These are phyloP conservation scores for Holocentrus rufus DNA, from an alignment of 2,797 vertebrate genomes.

Conservation along the genomic window DNA sequence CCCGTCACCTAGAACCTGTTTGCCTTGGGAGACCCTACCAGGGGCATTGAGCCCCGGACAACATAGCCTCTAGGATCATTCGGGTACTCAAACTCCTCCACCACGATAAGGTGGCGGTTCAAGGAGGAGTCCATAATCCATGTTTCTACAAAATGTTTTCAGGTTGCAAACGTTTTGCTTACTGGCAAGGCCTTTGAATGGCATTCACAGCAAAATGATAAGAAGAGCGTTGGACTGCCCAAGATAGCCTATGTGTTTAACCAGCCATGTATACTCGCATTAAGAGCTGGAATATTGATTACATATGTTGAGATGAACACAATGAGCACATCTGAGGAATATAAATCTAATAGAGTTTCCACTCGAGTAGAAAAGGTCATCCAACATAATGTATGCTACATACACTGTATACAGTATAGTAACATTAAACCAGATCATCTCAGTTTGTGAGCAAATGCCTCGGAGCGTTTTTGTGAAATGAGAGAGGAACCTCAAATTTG, in stretches of 20 bases:
- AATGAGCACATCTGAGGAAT: conserved; percentile 4
- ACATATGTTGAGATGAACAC: conserved; percentile 32
- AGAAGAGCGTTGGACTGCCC: conserved; percentile 28
- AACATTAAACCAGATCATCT: neutral
- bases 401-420: neutral
- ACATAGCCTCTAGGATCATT: too few relatives aligned
- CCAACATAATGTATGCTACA: neutral
- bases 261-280: conserved; percentile 29
- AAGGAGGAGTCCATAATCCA: conserved; percentile 3
- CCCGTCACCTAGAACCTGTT: too few relatives aligned
- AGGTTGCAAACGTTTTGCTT: conserved; percentile 37
- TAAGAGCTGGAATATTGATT: conserved; percentile 18
- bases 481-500: conserved; percentile 37
- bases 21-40: too few relatives aligned
- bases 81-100: too few relatives aligned
- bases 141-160: conserved; percentile 43
- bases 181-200: conserved; percentile 51
- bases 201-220: conserved; percentile 44
- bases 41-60: too few relatives aligned
- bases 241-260: conserved; percentile 36
- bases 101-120: too few relatives aligned
- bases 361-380: conserved; percentile 29
- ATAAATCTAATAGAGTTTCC: conserved; percentile 31
- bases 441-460: conserved; percentile 14
- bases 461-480: conserved; percentile 40